Percentiles rank a stretch among this genome's conserved stretches.
Evolutionary conservation across 2,113 vertebrate genomes (phyloP).

Genomic region (Zapus hudsonius): DNA sequence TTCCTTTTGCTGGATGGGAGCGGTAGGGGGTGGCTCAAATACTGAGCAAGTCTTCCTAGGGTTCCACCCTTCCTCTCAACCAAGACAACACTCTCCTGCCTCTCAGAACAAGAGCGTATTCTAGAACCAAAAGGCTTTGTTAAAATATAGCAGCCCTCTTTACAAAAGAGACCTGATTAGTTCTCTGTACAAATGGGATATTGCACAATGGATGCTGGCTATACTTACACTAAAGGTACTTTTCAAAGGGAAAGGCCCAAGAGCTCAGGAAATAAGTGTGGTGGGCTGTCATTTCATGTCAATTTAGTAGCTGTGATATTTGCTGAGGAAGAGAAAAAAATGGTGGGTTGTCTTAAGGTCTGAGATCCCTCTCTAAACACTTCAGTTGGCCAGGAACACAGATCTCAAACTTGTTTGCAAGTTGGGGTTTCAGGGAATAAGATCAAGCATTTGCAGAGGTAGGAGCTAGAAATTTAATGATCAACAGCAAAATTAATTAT

Average conservation of each 20-base stretch:
- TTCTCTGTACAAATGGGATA: background rate
- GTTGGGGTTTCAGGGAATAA: background rate
- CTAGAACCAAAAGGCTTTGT: background rate
- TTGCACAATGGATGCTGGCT: background rate
- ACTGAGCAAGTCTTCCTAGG: background rate
- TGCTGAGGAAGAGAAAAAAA: background rate
- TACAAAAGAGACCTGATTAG: conserved; percentile 35
- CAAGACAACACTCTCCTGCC: background rate
- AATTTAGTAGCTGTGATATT: background rate
- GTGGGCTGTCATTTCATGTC: background rate
- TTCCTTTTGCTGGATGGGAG: background rate
- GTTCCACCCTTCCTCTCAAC: background rate
- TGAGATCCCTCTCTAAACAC: background rate
- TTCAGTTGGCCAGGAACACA: background rate
- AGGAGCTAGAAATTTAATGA: background rate
- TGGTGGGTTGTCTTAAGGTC: background rate
- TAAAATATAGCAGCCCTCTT: conserved; percentile 25
- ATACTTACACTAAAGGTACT: background rate
- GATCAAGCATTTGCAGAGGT: background rate
- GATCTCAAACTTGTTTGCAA: background rate
- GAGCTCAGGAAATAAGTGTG: background rate
- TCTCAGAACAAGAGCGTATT: background rate
- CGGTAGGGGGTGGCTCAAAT: background rate
- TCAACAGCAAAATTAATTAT: background rate
- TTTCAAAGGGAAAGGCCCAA: background rate